Conservation (phyloP, 2,888 invertebrate genomes). For the Lissocephala sabroskyi region DNA sequence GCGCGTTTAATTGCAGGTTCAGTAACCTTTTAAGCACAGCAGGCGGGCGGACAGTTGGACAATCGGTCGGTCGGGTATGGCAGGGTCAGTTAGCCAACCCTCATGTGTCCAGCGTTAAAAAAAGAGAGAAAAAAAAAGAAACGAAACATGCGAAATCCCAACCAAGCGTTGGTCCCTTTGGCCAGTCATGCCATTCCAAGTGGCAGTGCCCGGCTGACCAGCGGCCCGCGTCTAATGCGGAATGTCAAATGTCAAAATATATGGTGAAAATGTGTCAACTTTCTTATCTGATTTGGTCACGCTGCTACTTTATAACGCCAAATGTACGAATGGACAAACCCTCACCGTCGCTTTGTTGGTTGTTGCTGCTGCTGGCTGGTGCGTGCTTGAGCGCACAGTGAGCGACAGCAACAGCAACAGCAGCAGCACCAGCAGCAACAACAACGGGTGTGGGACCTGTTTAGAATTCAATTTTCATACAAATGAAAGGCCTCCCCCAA, state of each 20-base stretch:
- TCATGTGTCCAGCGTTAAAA: neutral
- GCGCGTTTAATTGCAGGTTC: conserved; percentile 62
- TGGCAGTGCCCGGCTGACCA: conserved; percentile 39
- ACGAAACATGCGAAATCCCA: conserved; percentile 59
- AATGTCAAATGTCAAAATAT: conserved; percentile 73
- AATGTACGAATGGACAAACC: conserved; percentile 39
- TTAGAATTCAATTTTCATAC: conserved; percentile 65
- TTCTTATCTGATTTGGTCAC: conserved; percentile 72
- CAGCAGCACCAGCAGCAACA: too few relatives aligned
- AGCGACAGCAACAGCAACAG: conserved; percentile 18
- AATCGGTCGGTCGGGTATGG: conserved; percentile 10
- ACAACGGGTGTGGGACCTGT: conserved; percentile 47
- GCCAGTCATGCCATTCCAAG: neutral
- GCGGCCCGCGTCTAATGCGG: conserved; percentile 66
- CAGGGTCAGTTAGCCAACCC: conserved; percentile 16
- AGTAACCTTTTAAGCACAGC: conserved; percentile 54
- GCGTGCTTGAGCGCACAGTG: conserved; percentile 60
- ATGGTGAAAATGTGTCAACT: conserved; percentile 73
- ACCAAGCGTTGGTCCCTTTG: conserved; percentile 11
- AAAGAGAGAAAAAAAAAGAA: too few relatives aligned
- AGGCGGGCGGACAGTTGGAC: too few relatives aligned
- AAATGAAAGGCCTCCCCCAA: conserved; percentile 37
- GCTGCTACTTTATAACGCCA: conserved; percentile 70
- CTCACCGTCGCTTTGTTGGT: conserved; percentile 8
- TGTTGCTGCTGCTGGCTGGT: conserved; percentile 24